Evolutionary conservation across 2,113 vertebrate genomes (phyloP), one percentile per base, ranked within the genome.

Genomic region (Irena cyanogastra): DNA sequence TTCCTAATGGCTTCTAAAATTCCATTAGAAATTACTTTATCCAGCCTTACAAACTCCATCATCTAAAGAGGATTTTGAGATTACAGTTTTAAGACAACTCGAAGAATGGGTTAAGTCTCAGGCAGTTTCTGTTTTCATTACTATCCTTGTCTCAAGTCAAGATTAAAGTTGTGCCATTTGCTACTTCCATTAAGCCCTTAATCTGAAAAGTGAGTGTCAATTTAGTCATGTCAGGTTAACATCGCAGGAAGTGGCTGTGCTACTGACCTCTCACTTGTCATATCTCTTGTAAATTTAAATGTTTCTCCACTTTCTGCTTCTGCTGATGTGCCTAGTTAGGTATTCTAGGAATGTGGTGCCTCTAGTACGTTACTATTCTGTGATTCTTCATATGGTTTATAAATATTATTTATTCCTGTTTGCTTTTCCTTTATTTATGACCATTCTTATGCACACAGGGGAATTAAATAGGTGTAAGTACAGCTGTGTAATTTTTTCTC

Each of bases 1-100:
- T 92, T 87, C 77, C 54, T 93, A 94, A 92, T 90, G 79, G 76
- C 14, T 89, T 92, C 81, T 65, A 96, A 94, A 95, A 97, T 81
- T 37, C 71, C 71, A 52, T 87, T 89, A 93, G 64, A 95, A 95
- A 91, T 95, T 35, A 49, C 89, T 96, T 45, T 87, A 94, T 94
- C 79, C 65, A 93, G 49, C 30, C 50, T 95, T 83, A 65, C 3
- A 28, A 79, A 72, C 56, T 83, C 84, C 76, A 82, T 91, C 79
- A 79, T 76, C 71, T 89, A 92, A 97, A 96, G 93, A 93, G 89
- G 95, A 95, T 97, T 97, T 93, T 82, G 89, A 89, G 95, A 94
- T 97, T 97, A 96, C 56, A 53, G 26, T 78, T 94, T 87, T 95
- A 95, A 96, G 69, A 92, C 77, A 91, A 79, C 75, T 66, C 18